Evolutionary conservation across 2,797 vertebrate species (phyloP).

Genomic region (Emys orbicularis): DNA sequence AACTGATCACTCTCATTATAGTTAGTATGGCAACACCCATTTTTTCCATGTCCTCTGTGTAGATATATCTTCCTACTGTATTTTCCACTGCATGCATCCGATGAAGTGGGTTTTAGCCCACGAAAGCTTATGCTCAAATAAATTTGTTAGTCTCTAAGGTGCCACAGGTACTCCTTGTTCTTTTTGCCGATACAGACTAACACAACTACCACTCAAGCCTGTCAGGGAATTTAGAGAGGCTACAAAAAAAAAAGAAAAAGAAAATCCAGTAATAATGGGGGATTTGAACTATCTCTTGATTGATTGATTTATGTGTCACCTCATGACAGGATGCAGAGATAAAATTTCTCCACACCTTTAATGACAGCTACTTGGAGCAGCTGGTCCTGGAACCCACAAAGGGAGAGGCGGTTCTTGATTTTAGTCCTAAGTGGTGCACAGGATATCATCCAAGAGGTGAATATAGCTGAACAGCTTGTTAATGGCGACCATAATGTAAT

Average conservation of each 20-base stretch:
- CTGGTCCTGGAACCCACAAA: background rate
- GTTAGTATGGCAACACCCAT: too few relatives aligned
- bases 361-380: background rate
- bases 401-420: background rate
- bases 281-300: background rate
- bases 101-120: too few relatives aligned
- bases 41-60: too few relatives aligned
- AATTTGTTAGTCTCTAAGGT: too few relatives aligned
- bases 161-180: too few relatives aligned
- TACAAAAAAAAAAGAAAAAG: background rate
- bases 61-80: too few relatives aligned
- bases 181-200: too few relatives aligned
- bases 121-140: too few relatives aligned
- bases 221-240: background rate
- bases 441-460: background rate
- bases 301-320: background rate
- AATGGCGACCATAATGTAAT: background rate
- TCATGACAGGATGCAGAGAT: background rate
- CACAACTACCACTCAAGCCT: too few relatives aligned
- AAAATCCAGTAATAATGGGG: background rate
- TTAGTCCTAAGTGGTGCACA: background rate
- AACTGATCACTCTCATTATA: too few relatives aligned
- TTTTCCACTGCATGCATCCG: too few relatives aligned
- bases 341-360: background rate
- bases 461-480: background rate